These are phyloP conservation scores for Leptestheria dahalacensis DNA, from an alignment of 1,140 invertebrate species.

Conservation along the genomic window DNA sequence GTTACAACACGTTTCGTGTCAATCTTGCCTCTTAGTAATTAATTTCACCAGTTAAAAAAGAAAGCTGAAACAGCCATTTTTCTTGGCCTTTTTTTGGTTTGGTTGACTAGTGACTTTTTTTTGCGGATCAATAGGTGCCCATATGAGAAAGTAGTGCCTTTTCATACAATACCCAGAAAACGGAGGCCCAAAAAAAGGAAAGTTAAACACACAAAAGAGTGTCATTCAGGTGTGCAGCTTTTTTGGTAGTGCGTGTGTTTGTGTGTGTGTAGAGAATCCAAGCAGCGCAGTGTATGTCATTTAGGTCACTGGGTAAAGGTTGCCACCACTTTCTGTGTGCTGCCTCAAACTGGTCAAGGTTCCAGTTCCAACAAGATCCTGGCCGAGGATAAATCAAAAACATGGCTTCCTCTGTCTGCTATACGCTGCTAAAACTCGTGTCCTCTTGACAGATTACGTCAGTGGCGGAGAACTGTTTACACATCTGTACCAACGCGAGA, in stretches of 20 bases:
- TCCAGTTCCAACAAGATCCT: no score
- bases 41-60: no score
- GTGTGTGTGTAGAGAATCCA: neutral
- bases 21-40: no score
- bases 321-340: neutral
- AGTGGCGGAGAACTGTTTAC: constrained; percentile 85
- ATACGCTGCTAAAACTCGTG: neutral
- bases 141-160: no score
- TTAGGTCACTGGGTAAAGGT: constrained; percentile 13
- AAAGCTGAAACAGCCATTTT: no score
- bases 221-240: no score
- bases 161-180: no score
- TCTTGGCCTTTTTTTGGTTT: neutral
- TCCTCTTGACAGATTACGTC: constrained; percentile 63
- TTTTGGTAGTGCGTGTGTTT: neutral
- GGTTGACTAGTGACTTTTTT: neutral
- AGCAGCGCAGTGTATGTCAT: neutral
- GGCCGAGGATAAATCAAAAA: neutral
- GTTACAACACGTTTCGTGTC: no score
- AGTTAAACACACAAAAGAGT: neutral
- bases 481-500: constrained; percentile 72
- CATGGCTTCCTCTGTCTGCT: neutral
- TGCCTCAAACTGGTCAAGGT: neutral
- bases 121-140: neutral
- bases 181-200: no score